These are phyloP conservation scores for Pedionomus torquatus DNA, from an alignment of 2,113 vertebrate species.

Conservation along the genomic window DNA sequence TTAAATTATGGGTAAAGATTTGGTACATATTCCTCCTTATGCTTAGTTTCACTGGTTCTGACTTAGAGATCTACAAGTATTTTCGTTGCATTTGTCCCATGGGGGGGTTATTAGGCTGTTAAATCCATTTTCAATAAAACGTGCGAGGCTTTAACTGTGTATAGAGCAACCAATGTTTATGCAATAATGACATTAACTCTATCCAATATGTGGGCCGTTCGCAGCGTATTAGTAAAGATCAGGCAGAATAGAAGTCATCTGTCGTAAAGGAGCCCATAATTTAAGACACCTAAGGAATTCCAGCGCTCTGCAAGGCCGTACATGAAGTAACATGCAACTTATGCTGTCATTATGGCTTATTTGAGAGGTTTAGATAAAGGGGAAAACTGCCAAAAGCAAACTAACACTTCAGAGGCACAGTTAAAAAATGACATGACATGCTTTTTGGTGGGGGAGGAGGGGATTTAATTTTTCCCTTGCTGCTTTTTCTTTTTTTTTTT, in stretches of 20 bases:
- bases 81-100: neutral
- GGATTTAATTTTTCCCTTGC: neutral
- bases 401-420: slow-evolving; percentile 55
- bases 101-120: neutral
- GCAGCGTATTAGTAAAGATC: neutral
- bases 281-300: slow-evolving; percentile 56
- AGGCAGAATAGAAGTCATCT: neutral
- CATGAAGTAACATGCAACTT: slow-evolving; percentile 55
- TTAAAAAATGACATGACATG: slow-evolving; percentile 35
- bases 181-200: neutral
- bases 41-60: neutral
- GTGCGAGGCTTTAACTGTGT: neutral
- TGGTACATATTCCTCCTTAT: neutral
- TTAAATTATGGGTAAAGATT: neutral
- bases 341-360: slow-evolving; percentile 54
- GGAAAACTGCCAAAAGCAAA: slow-evolving; percentile 65
- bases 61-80: neutral
- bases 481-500: neutral
- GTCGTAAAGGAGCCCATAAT: slow-evolving; percentile 1
- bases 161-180: neutral
- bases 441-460: neutral
- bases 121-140: neutral
- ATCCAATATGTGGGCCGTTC: neutral
- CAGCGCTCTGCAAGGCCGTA: neutral
- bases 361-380: slow-evolving; percentile 52